Evolutionary conservation across 2,797 vertebrate genomes (phyloP).

Genomic region (Myoxocephalus aenaeus): DNA sequence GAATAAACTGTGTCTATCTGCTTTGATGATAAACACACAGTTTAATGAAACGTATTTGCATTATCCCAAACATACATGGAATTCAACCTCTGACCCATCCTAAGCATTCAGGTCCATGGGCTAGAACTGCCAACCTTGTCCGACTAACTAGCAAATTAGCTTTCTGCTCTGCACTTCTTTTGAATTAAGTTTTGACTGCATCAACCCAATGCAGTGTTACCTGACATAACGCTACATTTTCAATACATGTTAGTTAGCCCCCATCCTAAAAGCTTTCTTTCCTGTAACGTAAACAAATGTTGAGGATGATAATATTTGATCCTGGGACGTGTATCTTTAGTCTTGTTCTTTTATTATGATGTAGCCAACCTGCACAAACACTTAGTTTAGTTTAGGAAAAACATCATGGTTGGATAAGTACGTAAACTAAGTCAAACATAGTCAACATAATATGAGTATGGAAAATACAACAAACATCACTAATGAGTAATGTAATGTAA

Average conservation of each 20-base stretch:
- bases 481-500: too few species aligned
- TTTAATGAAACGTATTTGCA: neutral
- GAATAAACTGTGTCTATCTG: neutral
- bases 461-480: too few species aligned
- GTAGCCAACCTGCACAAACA: neutral
- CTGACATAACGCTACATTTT: neutral
- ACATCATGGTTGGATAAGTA: too few species aligned
- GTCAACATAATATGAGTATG: too few species aligned
- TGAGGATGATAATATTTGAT: neutral
- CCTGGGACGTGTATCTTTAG: neutral
- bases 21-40: neutral
- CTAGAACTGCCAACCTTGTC: neutral
- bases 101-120: neutral
- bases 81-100: neutral
- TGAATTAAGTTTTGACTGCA: neutral
- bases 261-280: neutral
- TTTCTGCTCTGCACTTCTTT: too few species aligned
- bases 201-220: neutral
- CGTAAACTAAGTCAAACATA: too few species aligned
- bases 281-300: neutral
- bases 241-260: neutral
- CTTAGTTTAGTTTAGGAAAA: too few species aligned
- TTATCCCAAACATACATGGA: neutral
- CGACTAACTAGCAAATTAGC: neutral
- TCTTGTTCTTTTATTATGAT: neutral